Evolutionary conservation across 37 sponge, comb jelly and placozoan species (phyloP).

Genomic region (Hormiphora californensis): DNA sequence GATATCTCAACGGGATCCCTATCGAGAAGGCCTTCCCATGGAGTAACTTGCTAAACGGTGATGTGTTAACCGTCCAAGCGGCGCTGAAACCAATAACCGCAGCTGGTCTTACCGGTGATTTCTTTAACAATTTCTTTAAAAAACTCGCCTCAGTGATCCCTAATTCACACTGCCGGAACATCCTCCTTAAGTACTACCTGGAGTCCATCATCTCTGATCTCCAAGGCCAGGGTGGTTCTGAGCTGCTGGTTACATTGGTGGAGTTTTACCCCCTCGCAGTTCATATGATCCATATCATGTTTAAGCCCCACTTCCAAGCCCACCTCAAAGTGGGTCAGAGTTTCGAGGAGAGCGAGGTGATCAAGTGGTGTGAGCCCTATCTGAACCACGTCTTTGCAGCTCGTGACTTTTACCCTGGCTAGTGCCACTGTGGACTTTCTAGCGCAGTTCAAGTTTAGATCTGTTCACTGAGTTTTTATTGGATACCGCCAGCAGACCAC

Average conservation of each 20-base stretch:
- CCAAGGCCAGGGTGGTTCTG: slow-evolving; percentile 35
- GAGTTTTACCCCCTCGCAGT: slow-evolving; percentile 48
- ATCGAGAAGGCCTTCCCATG: background rate
- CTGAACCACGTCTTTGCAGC: background rate
- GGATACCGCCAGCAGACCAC: background rate
- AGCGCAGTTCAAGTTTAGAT: background rate
- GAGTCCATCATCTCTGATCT: background rate
- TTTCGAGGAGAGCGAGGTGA: slow-evolving; percentile 9
- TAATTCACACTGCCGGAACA: slow-evolving; percentile 22
- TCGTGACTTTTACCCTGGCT: background rate
- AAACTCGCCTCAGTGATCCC: slow-evolving; percentile 15
- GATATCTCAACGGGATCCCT: slow-evolving; percentile 5
- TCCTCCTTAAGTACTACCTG: slow-evolving; percentile 6
- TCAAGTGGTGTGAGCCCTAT: slow-evolving; percentile 19
- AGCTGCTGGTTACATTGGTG: background rate
- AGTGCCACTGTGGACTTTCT: background rate
- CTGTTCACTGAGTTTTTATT: slow-evolving; percentile 41
- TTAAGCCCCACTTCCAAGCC: background rate
- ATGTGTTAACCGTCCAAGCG: background rate
- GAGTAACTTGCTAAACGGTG: background rate
- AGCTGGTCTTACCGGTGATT: background rate
- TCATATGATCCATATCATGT: background rate
- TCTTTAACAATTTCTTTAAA: background rate
- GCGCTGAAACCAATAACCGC: background rate
- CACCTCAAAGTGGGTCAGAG: background rate